Base-by-base conservation (phyloP, 2,888 invertebrate species). In the Heterodera filipjevi region DNA sequence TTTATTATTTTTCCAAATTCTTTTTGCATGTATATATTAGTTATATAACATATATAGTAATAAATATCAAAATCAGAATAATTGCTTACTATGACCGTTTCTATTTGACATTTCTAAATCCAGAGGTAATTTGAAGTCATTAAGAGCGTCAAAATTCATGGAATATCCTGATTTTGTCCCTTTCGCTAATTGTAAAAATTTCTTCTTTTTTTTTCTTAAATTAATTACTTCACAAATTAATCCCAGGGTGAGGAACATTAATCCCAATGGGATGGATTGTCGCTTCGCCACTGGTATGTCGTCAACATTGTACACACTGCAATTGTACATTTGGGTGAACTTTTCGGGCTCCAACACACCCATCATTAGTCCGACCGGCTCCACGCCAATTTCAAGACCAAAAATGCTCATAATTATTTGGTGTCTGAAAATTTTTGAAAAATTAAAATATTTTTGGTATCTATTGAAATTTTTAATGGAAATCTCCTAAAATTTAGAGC, bases 251-350 rank as follows among this genome's bases (percentile, higher is more conserved):
- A 73, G 16, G n/a, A 73, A 73, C 44, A 73, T 46, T 0, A 49
- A 3, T n/a, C 73, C 73, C 22, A 73, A 27, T n/a, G 73, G 14
- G 6, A 49, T 73, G 10, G 59, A 64, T 27, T 46, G 73, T 5
- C 73, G 73, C n/a, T 73, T n/a, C 64, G 44, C 73, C 64, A 73
- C 27, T 2, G 73, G 73, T 27, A 46, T 73, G 64, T 73, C 73
- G 14, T 35, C 64, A 44, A 73, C 44, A 49, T 73, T 73, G 46
- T 73, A 73, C n/a, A 64, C 49, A 64, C 14, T 73, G 73, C 73
- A 73, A 73, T 73, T 73, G 39, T 73, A 73, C 27, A n/a, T 59
- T 73, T 27, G 59, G 59, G 59, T 59, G 27, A 27, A 59, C 59
- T 59, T 59, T 59, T 59, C n/a, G n/a, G 59, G 59, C 27, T 59